Evolutionary conservation across 2,113 vertebrate genomes (phyloP).

Genomic region (Esox niger): DNA sequence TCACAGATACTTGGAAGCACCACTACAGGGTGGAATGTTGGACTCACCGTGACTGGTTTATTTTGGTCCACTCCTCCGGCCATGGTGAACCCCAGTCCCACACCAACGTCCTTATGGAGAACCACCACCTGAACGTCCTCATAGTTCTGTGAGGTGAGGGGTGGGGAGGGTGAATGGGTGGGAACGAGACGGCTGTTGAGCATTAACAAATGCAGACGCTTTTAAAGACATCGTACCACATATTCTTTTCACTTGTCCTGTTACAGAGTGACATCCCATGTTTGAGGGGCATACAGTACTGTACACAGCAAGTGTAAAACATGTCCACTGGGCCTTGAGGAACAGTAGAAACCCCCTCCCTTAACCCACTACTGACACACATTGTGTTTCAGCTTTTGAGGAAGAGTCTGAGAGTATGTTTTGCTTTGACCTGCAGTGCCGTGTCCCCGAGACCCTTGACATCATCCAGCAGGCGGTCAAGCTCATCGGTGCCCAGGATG

Average conservation of each 20-base stretch:
- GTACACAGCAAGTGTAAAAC: too few species aligned
- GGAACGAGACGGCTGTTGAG: background rate
- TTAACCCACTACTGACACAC: too few species aligned
- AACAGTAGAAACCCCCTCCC: too few species aligned
- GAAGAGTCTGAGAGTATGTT: too few species aligned
- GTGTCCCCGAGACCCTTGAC: slow-evolving; percentile 66
- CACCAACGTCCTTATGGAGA: slow-evolving; percentile 77
- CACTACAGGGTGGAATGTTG: background rate
- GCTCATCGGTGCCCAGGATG: slow-evolving; percentile 68
- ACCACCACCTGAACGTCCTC: slow-evolving; percentile 76
- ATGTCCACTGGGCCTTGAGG: too few species aligned
- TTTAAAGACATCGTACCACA: too few species aligned
- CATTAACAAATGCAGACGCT: too few species aligned
- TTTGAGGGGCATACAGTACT: too few species aligned
- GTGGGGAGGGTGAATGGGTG: background rate
- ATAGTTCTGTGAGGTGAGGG: slow-evolving; percentile 55
- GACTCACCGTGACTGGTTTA: slow-evolving; percentile 74
- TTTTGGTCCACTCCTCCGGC: slow-evolving; percentile 78
- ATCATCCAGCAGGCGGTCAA: slow-evolving; percentile 73
- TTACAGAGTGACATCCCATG: too few species aligned
- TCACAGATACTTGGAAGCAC: slow-evolving; percentile 51
- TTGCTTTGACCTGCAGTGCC: slow-evolving; percentile 60
- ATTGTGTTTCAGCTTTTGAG: too few species aligned
- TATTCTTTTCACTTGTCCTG: too few species aligned
- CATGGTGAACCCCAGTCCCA: slow-evolving; percentile 76